Evolutionary conservation across 2,113 vertebrate species (phyloP).

Genomic region (Scortum barcoo): DNA sequence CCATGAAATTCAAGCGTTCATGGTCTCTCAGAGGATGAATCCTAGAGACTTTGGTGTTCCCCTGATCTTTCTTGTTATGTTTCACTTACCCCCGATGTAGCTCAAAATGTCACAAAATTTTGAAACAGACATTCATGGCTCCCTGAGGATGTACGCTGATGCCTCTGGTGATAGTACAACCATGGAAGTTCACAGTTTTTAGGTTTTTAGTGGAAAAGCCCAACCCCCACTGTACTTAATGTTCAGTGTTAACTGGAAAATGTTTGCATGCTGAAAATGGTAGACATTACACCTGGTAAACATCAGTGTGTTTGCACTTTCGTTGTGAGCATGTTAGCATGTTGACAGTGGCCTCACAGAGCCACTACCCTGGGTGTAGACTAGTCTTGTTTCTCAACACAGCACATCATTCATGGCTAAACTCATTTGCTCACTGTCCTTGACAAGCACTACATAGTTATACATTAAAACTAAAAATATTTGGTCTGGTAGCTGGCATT

Average conservation of each 20-base stretch:
- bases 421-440: background rate
- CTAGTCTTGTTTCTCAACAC: background rate
- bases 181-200: background rate
- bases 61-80: background rate
- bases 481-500: background rate
- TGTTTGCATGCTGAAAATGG: background rate
- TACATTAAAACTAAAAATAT: conserved; percentile 22
- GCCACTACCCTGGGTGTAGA: background rate
- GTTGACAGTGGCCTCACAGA: background rate
- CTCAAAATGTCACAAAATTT: background rate
- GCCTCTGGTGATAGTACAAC: background rate
- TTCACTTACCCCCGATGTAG: background rate
- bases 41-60: background rate
- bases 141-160: background rate
- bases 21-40: background rate
- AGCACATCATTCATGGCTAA: background rate
- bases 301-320: background rate
- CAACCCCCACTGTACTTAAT: background rate
- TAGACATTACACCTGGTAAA: background rate
- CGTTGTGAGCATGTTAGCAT: background rate
- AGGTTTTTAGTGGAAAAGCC: background rate
- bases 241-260: background rate
- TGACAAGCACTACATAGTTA: background rate
- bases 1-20: background rate
- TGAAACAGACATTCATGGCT: background rate